Base-by-base conservation (phyloP, 2,888 invertebrate genomes). In the Tinea pellionella region DNA sequence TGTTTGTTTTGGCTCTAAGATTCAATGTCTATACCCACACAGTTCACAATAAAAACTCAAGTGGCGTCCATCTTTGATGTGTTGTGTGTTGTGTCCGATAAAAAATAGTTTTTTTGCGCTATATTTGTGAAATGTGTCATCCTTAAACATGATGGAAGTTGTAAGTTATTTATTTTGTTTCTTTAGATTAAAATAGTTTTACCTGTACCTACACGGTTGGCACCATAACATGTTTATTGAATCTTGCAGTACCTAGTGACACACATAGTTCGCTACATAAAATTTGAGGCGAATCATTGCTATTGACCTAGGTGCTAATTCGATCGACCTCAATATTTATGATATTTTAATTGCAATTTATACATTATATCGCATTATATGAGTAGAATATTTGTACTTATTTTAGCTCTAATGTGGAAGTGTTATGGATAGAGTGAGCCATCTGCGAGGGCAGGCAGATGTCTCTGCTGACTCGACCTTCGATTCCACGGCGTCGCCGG, bases 1-100 rank as follows among this genome's bases (percentile, higher is more conserved):
- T 24, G 24, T 24, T 24, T 3, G 24, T 6, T 24, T 24, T 6
- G 24, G 6, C 2, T 3, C 6, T 6, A 24, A 24, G 6, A 12
- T 37, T 37, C 9, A n/a, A n/a, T 37, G 37, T 37, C 37, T 37
- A 37, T 6, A 9, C 37, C 6, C 37, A 37, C n/a, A n/a, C n/a
- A n/a, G n/a, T n/a, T 37, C 11, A n/a, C 11, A 37, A n/a, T 47
- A 47, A 47, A n/a, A 47, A 47, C 13, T n/a, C 6, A 47, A 16
- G 47, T 81, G 77, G 86, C 87, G 86, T 87, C 87, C 87, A 87
- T 87, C 86, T 77, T 80, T 82, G 80, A 78, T 85, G 83, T 85
- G 79, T 83, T 85, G 80, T 85, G 80, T 85, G 80, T 82, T 83
- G 78, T 80, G 57, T 9, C 9, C 37, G 9, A 2, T 37, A 41